Conservation (phyloP, 2,888 invertebrate species). For the Diachrysia chrysitis region DNA sequence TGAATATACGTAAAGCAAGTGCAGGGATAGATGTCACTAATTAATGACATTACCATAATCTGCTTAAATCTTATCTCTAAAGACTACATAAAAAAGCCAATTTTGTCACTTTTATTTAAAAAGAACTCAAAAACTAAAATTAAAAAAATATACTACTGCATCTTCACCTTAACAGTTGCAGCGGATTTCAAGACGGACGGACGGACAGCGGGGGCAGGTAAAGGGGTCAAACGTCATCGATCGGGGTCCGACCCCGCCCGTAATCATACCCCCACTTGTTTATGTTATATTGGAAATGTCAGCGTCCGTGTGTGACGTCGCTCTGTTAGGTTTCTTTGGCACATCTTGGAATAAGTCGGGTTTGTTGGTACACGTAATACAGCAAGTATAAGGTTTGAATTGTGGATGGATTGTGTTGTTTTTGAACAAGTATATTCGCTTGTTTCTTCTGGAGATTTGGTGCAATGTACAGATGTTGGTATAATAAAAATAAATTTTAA, state of each 20-base stretch:
- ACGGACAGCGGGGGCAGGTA: conserved; percentile 83
- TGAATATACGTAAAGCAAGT: too few species aligned
- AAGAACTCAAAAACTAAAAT: too few species aligned
- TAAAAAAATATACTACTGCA: not conserved
- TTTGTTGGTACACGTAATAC: not conserved
- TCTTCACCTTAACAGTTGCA: conserved; percentile 80
- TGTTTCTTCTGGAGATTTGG: not conserved
- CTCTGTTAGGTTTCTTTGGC: conserved; percentile 16
- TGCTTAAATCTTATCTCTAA: too few species aligned
- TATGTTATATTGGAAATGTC: conserved; percentile 63
- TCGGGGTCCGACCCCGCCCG: conserved; percentile 60
- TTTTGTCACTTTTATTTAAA: too few species aligned
- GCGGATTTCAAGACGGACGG: conserved; percentile 81
- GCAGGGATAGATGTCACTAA: too few species aligned
- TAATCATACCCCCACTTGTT: conserved; percentile 62
- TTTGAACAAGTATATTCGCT: not conserved
- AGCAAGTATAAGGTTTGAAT: too few species aligned
- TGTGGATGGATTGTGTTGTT: not conserved
- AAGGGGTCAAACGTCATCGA: conserved; percentile 88
- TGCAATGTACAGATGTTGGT: not conserved
- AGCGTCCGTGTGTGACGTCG: conserved; percentile 50
- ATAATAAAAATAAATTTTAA: too few species aligned
- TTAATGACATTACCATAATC: too few species aligned
- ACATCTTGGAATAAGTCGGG: conserved; percentile 14
- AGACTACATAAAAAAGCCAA: too few species aligned